Evolutionary conservation across 2,797 vertebrate species (phyloP).

Genomic region (Artibeus lituratus): DNA sequence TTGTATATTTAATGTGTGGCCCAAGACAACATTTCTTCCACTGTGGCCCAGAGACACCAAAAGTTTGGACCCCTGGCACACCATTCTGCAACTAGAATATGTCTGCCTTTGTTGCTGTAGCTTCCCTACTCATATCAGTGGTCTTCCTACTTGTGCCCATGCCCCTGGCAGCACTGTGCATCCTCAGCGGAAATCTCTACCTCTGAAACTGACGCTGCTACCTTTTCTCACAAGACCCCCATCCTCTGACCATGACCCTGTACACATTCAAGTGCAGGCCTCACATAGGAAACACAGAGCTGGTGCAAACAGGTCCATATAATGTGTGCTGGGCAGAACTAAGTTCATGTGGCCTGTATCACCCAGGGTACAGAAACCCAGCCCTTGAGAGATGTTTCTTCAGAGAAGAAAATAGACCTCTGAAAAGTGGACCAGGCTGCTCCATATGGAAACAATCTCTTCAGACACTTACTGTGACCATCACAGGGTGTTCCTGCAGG

Average conservation of each 20-base stretch:
- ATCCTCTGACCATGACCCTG: not conserved
- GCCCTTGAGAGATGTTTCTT: not conserved
- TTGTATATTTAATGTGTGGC: too few species aligned
- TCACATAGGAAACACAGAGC: not conserved
- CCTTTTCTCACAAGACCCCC: not conserved
- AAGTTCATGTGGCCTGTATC: not conserved
- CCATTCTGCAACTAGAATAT: fast-evolving
- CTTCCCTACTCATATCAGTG: not conserved
- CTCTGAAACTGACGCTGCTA: not conserved
- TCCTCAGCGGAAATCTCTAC: not conserved
- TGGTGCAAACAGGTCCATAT: fast-evolving
- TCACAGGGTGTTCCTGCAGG: fast-evolving
- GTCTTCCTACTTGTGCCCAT: fast-evolving
- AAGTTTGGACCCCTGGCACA: not conserved
- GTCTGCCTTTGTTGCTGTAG: too few species aligned
- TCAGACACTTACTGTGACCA: fast-evolving
- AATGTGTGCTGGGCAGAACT: not conserved
- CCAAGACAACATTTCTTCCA: too few species aligned
- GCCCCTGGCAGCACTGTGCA: fast-evolving
- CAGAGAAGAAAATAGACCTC: not conserved
- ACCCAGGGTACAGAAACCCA: not conserved
- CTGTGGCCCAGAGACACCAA: too few species aligned
- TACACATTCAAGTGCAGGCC: not conserved
- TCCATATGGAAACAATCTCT: not conserved
- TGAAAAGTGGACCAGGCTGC: not conserved